Evolutionary conservation across 2,113 vertebrate genomes (phyloP), one percentile per base, ranked within the genome.

Genomic region (Athene noctua): DNA sequence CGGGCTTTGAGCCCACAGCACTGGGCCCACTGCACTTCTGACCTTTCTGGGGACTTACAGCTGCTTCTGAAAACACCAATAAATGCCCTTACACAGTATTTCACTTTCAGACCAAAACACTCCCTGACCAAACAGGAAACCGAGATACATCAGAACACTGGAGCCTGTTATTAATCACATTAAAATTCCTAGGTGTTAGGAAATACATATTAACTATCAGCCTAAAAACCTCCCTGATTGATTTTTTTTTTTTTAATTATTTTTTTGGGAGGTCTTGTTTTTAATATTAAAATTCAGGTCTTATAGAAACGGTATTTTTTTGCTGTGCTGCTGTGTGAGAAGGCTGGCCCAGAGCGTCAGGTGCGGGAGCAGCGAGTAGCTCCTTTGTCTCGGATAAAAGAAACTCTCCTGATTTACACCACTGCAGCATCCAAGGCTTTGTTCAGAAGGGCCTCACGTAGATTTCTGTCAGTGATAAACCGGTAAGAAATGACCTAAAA

Each of bases 321-420:
- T 12, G 17, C 36, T 2, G 17, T 6, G 72, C 34, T 58, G 52
- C 86, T 57, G 58, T 9, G 63, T 19, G 42, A 46, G 52, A 54
- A 57, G 54, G 38, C 49, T 51, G 92, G 77, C 58, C 82, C 82
- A 25, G 89, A 68, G 18, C 51, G 1, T 79, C 90, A 96, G 94
- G 87, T 95, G 90, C 32, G 6, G 80, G 68, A 86, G 85, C 42
- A 0, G 49, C 47, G 10, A 74, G 44, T 1, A 1, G 11, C 65
- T 88, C 88, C 87, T 96, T 97, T 94, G 93, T 94, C 63, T 92
- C 1, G 0, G 78, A n/a, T 84, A 29, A 95, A 88, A 91, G 85
- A 25, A 19, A 47, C 66, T 46, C 21, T 72, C 82, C 78, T 63
- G 92, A 72, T 94, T 93, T 85, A 79, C 92, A 88, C 90, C 83